phyloP scores from a whole-genome alignment of 2,113 vertebrate species.

The Pleuronectes platessa region DNA sequence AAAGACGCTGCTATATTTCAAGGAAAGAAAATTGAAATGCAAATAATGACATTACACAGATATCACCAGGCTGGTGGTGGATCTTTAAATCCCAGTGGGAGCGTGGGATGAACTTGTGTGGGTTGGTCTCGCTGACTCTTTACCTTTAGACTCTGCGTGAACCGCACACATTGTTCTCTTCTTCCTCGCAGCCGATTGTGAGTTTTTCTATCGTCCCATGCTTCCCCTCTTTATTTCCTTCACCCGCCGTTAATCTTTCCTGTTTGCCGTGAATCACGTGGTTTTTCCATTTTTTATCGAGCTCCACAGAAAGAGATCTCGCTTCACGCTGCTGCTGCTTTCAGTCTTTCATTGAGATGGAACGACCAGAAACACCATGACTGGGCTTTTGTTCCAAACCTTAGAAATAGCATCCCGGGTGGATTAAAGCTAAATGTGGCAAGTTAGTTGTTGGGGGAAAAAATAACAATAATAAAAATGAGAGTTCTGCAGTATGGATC shows the following conservation, averaged over 20 bases:
- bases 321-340: conserved; percentile 34
- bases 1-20: conserved; percentile 10
- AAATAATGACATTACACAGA: conserved; percentile 41
- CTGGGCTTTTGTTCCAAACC: not conserved
- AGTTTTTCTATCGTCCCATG: too few species aligned
- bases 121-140: not conserved
- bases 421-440: not conserved
- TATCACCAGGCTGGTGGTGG: conserved; percentile 10
- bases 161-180: conserved; percentile 23
- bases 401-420: not conserved
- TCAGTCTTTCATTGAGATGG: conserved; percentile 23
- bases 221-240: too few species aligned
- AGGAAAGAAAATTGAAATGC: conserved; percentile 10
- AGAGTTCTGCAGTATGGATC: too few species aligned
- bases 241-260: not conserved
- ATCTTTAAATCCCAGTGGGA: conserved; percentile 30
- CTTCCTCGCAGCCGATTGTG: not conserved
- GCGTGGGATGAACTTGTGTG: not conserved
- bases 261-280: conserved; percentile 49
- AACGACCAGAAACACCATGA: not conserved
- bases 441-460: too few species aligned
- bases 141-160: conserved; percentile 63
- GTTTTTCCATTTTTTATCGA: conserved; percentile 48
- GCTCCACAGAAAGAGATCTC: conserved; percentile 52
- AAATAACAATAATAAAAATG: not conserved